Conservation (phyloP, 1,140 invertebrate species). For the Cataglyphis hispanica region DNA sequence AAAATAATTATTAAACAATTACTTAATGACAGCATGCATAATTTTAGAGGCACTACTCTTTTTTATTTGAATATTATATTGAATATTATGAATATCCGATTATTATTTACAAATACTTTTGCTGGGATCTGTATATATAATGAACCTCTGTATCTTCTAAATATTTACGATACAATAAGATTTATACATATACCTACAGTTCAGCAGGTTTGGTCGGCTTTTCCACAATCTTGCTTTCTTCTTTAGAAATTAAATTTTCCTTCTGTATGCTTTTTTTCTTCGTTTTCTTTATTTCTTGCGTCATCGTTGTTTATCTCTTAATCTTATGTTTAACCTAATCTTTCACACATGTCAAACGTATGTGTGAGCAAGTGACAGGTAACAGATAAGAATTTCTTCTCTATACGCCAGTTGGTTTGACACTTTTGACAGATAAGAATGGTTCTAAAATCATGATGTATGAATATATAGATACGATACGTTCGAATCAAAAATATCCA, state of each 20-base stretch:
- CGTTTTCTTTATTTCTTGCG: slow-evolving; percentile 8
- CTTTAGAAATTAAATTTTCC: not conserved
- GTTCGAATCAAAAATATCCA: no score
- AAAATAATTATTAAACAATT: not conserved
- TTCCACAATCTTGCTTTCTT: not conserved
- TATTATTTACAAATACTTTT: not conserved
- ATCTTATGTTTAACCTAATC: not conserved
- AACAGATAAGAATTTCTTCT: no score
- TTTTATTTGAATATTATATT: no score
- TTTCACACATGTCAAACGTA: not conserved
- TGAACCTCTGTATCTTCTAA: not conserved
- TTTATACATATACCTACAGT: not conserved
- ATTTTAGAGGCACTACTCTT: not conserved
- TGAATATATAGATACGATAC: no score
- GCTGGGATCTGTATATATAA: not conserved
- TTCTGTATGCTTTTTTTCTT: slow-evolving; percentile 20
- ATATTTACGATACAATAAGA: not conserved
- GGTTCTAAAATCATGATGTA: no score
- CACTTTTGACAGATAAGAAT: no score
- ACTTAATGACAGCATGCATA: not conserved
- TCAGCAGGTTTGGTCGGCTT: not conserved
- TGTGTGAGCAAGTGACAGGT: not conserved
- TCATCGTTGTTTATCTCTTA: not conserved
- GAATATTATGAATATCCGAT: not conserved
- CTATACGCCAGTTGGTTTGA: no score